phyloP scores from a whole-genome alignment of 2,113 vertebrate species.

The Mormyrus lacerda region DNA sequence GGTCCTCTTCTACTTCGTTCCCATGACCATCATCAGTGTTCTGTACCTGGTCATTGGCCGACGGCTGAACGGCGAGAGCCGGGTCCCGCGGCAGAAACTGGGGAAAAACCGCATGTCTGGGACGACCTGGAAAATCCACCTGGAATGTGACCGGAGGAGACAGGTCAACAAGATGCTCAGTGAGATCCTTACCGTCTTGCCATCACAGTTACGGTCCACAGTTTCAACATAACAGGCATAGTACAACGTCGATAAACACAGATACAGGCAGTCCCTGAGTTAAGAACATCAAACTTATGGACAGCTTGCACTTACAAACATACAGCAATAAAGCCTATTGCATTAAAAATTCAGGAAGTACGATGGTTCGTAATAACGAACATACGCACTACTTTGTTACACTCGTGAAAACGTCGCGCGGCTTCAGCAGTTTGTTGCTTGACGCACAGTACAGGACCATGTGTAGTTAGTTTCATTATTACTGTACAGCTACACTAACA shows the following conservation, averaged over 20 bases:
- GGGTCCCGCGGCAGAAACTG: conserved; percentile 27
- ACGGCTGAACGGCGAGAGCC: conserved; percentile 48
- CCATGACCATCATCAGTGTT: conserved; percentile 61
- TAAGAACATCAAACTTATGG: background rate
- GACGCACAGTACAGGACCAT: background rate
- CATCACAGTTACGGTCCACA: background rate
- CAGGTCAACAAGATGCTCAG: conserved; percentile 70
- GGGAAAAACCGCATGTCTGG: conserved; percentile 39
- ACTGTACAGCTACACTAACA: background rate
- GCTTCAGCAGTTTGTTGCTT: too few relatives aligned
- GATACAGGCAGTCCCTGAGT: background rate
- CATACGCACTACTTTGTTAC: background rate
- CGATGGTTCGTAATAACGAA: background rate
- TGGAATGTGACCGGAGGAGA: conserved; percentile 52
- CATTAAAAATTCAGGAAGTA: background rate
- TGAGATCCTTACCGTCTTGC: conserved; percentile 41
- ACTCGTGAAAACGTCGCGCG: background rate
- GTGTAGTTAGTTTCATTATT: background rate
- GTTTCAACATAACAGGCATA: background rate
- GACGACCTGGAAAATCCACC: conserved; percentile 43
- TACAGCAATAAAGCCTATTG: background rate
- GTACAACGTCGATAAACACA: background rate
- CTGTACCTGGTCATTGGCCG: conserved; percentile 64
- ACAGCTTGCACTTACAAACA: background rate
- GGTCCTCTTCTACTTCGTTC: conserved; percentile 62